Conservation (phyloP, 2,888 invertebrate genomes). For the Orthonevra nobilis region DNA sequence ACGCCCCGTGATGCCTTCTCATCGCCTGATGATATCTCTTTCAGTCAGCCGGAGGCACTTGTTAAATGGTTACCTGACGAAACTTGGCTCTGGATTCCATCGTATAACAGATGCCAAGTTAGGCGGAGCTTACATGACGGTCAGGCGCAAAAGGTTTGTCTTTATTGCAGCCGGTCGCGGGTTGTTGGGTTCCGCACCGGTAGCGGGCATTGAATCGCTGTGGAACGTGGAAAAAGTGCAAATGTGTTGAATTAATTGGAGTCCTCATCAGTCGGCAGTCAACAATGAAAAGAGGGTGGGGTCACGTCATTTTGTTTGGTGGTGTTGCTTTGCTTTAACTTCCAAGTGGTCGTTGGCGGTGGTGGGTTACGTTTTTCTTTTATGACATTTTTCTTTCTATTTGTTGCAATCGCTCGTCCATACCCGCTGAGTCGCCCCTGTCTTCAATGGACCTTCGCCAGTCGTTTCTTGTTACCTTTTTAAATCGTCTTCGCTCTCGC, state of each 20-base stretch:
- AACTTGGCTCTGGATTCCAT: conserved; percentile 54
- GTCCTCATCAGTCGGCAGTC: conserved; percentile 45
- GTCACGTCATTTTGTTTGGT: conserved; percentile 64
- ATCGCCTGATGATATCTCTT: conserved; percentile 17
- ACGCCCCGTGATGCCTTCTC: conserved; percentile 45
- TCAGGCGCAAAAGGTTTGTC: conserved; percentile 59
- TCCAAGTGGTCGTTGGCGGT: conserved; percentile 48
- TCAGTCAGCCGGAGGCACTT: conserved; percentile 39
- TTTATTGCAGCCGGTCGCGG: conserved; percentile 20
- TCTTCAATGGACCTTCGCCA: conserved; percentile 56
- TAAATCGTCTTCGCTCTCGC: conserved; percentile 31
- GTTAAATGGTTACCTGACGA: conserved; percentile 65
- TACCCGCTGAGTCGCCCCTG: conserved; percentile 48
- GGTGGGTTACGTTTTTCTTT: conserved; percentile 17
- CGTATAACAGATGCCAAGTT: conserved; percentile 66
- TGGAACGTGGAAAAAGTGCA: conserved; percentile 65
- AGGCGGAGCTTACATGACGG: conserved; percentile 52
- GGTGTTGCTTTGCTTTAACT: conserved; percentile 51
- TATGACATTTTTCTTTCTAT: conserved; percentile 10
- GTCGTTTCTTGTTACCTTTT: conserved; percentile 56
- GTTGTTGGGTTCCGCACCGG: conserved; percentile 39
- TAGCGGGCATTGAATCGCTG: conserved; percentile 20
- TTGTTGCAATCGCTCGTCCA: conserved; percentile 23
- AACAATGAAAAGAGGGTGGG: conserved; percentile 66
- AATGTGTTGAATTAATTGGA: conserved; percentile 68